Percentiles rank a stretch among this genome's conserved stretches.
These are phyloP conservation scores for Megaceryle torquata DNA, from an alignment of 2,113 vertebrate genomes.

Conservation along the genomic window DNA sequence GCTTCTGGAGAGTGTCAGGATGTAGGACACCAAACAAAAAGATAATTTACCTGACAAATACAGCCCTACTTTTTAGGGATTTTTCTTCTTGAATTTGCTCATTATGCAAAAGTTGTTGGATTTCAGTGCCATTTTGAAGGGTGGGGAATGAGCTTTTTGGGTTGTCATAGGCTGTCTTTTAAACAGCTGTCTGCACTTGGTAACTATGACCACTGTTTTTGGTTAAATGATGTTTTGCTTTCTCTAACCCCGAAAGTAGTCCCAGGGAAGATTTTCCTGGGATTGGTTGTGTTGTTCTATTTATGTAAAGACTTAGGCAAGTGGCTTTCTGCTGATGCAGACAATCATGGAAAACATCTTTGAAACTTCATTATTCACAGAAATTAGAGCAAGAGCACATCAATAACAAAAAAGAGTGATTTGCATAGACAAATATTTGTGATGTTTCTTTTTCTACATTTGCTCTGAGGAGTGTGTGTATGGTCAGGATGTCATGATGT, in stretches of 20 bases:
- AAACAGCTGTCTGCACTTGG: background rate
- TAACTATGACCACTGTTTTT: background rate
- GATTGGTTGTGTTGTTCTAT: conserved; percentile 23
- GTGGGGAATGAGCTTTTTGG: background rate
- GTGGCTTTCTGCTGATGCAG: conserved; percentile 28
- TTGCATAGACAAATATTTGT: background rate
- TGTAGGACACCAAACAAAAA: background rate
- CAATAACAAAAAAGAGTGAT: background rate
- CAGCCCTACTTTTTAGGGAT: background rate
- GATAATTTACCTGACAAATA: background rate
- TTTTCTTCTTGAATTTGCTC: background rate
- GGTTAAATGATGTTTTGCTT: conserved; percentile 34
- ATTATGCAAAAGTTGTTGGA: background rate
- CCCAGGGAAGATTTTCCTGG: conserved; percentile 11
- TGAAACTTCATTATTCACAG: conserved; percentile 1
- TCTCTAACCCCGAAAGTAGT: background rate
- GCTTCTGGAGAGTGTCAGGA: background rate
- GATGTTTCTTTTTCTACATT: background rate
- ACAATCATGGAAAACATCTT: background rate
- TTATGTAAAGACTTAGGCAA: conserved; percentile 2
- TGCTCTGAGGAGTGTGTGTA: background rate
- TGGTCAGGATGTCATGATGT: background rate
- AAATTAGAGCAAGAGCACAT: background rate
- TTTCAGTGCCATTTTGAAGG: background rate
- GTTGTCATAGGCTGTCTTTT: background rate